A percentile compares a stretch with the other conserved stretches of the same genome.
phyloP scores from a whole-genome alignment of 2,888 invertebrate species.

The Himalopsyche anomala region DNA sequence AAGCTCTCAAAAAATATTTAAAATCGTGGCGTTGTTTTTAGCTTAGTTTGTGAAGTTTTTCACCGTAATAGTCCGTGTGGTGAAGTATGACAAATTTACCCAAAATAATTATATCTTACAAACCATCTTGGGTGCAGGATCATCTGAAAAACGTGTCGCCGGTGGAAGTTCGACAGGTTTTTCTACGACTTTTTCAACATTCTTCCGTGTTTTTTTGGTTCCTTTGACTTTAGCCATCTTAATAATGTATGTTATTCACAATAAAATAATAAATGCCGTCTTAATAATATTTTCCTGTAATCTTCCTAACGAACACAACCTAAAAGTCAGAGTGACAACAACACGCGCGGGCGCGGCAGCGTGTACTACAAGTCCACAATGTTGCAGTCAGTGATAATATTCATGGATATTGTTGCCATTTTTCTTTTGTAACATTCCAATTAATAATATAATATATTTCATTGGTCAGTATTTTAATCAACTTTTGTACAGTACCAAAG shows the following conservation, averaged over 20 bases:
- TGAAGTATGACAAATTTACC: too few relatives aligned
- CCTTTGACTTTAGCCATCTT: constrained; percentile 69
- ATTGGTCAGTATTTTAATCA: too few relatives aligned
- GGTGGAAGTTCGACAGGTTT: constrained; percentile 73
- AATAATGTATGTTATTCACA: neutral
- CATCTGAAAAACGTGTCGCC: constrained; percentile 83
- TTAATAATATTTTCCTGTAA: neutral
- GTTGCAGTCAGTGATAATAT: too few relatives aligned
- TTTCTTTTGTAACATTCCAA: too few relatives aligned
- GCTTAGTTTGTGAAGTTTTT: too few relatives aligned
- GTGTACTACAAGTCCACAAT: neutral
- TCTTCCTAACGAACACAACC: neutral
- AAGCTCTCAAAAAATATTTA: too few relatives aligned
- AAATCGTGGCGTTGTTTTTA: too few relatives aligned
- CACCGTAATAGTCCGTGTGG: too few relatives aligned
- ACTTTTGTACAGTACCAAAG: too few relatives aligned
- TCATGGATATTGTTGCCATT: too few relatives aligned
- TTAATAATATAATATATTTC: too few relatives aligned
- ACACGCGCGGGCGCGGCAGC: neutral
- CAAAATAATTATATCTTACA: neutral
- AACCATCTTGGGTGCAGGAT: constrained; percentile 84
- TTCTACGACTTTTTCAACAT: constrained; percentile 71
- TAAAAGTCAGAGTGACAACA: neutral
- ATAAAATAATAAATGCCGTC: neutral
- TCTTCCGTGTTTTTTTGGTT: constrained; percentile 72